Conservation (phyloP, 2,113 vertebrate genomes). For the Ivindomyrus marchei region DNA sequence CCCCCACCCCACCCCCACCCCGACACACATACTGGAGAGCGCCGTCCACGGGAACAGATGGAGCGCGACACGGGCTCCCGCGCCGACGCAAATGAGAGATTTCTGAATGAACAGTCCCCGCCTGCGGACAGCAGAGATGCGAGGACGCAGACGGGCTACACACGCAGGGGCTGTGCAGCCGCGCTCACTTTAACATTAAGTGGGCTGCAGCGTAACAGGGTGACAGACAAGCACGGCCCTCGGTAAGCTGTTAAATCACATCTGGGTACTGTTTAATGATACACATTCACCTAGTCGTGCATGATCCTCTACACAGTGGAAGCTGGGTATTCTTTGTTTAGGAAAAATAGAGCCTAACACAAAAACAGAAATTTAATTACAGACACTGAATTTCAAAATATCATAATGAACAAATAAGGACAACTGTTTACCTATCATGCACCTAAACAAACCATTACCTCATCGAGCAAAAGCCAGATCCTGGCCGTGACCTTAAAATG, state of each 20-base stretch:
- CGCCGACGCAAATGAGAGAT: neutral
- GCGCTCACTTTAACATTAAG: neutral
- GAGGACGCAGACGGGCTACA: neutral
- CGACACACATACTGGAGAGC: neutral
- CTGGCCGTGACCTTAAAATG: neutral
- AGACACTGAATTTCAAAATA: neutral
- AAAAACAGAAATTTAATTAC: neutral
- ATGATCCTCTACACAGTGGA: neutral
- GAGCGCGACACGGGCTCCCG: neutral
- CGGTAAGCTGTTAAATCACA: neutral
- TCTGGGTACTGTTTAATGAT: neutral
- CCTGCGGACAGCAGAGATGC: neutral
- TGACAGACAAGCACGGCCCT: neutral
- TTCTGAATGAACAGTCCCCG: conserved; percentile 2
- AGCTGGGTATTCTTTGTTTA: neutral
- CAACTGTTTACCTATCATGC: neutral
- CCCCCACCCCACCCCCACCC: neutral
- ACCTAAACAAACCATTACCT: neutral
- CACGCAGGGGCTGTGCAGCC: neutral
- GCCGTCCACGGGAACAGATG: neutral
- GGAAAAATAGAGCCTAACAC: neutral
- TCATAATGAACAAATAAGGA: neutral
- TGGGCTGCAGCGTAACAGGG: neutral
- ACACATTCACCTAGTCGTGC: neutral
- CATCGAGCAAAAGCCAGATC: neutral